Conservation (phyloP, 2,888 invertebrate species). For the Perdita meconis region DNA sequence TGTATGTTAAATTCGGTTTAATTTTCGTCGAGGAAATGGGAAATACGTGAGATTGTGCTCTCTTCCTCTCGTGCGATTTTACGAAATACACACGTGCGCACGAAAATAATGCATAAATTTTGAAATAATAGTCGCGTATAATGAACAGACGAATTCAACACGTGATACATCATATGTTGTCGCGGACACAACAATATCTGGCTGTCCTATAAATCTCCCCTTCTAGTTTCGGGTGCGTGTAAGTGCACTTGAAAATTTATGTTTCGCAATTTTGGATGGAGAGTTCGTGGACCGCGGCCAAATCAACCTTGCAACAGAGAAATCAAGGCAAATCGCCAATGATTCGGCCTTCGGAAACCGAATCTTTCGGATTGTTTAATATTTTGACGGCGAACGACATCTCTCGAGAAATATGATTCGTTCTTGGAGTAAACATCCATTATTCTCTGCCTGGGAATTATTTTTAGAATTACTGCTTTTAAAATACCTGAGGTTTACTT, state of each 20-base stretch:
- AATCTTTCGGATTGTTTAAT: slow-evolving; percentile 53
- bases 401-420: slow-evolving; percentile 26
- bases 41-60: too few species aligned
- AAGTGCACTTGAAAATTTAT: slow-evolving; percentile 61
- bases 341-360: slow-evolving; percentile 53
- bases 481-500: too few species aligned
- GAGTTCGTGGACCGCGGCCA: slow-evolving; percentile 43
- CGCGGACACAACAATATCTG: slow-evolving; percentile 34
- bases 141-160: slow-evolving; percentile 14
- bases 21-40: too few species aligned
- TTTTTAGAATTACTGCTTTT: too few species aligned
- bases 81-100: neutral
- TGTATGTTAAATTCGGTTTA: too few species aligned
- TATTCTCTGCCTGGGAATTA: too few species aligned
- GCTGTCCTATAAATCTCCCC: slow-evolving; percentile 37
- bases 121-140: slow-evolving; percentile 2
- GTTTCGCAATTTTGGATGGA: slow-evolving; percentile 59
- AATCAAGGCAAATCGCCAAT: slow-evolving; percentile 66
- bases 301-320: slow-evolving; percentile 51
- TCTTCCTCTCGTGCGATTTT: too few species aligned
- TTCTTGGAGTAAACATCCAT: slow-evolving; percentile 14
- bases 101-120: neutral
- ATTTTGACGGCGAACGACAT: slow-evolving; percentile 43
- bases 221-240: slow-evolving; percentile 23
- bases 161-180: slow-evolving; percentile 27